Evolutionary conservation across 2,797 vertebrate genomes (phyloP), one percentile per base, ranked within the genome.

Genomic region (Lemur catta): DNA sequence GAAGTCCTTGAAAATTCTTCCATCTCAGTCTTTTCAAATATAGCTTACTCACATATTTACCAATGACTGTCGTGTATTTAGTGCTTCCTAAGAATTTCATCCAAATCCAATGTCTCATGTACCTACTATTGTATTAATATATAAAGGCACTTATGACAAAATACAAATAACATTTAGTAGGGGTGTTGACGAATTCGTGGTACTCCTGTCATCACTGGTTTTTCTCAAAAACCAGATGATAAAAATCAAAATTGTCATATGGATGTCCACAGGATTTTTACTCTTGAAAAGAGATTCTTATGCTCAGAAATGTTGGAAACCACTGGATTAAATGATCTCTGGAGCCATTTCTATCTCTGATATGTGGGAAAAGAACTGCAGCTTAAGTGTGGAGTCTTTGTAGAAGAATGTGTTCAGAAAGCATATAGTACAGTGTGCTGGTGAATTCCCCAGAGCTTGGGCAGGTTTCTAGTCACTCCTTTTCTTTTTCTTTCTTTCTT

Each of bases 161-260:
- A 76, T 80, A 50, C 22, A 48, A 72, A 28, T 86, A 65, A 35
- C 15, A 18, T 84, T 86, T 82, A 59, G n/a, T 75, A 79, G 61
- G 82, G 9, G 41, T 84, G 38, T 52, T 79, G 14, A 22, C 89
- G 75, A 91, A 41, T 59, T 95, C 2, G 12, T 89, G 48, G 18
- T 74, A 59, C 10, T 69, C 87, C 5, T 79, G 22, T 92, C 59
- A 57, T 80, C 57, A 79, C 4, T 95, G 76, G 69, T 89, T 93
- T 96, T 94, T 84, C 69, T 95, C 50, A 89, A 1, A 79, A 72
- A 69, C 26, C 50, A 86, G 20, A 33, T 94, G 74, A 84, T 89
- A 94, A 84, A 96, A 48, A 74, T 43, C 46, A 26, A 24, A 59
- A 1, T 93, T 71, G 46, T 88, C 48, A 50, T 55, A 46, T 75